These are phyloP conservation scores for Heliothis virescens DNA, from an alignment of 1,140 invertebrate genomes.

Conservation along the genomic window DNA sequence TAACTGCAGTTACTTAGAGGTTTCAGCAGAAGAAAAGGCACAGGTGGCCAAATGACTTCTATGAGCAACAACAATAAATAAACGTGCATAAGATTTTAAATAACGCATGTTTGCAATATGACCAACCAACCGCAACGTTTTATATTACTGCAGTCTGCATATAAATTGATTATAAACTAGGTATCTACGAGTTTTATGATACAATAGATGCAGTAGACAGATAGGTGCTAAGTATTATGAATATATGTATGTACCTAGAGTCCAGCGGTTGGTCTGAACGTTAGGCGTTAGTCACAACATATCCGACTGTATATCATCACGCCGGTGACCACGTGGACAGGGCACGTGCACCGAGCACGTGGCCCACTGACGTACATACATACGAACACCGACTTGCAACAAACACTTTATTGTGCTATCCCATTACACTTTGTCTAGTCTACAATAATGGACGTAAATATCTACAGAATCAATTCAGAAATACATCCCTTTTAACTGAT, in stretches of 20 bases:
- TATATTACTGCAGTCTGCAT: neutral
- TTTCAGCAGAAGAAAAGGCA: no score
- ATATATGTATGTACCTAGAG: neutral
- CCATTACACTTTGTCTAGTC: conserved; percentile 2
- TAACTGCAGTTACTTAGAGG: no score
- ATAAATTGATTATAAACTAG: neutral
- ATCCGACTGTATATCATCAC: conserved; percentile 23
- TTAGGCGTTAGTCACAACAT: conserved; percentile 2
- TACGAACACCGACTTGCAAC: conserved; percentile 3
- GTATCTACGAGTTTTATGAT: neutral
- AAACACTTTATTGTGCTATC: conserved; percentile 39
- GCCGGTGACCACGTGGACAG: conserved; percentile 5
- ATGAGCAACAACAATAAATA: neutral
- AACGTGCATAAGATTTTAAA: neutral
- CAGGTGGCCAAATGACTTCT: no score
- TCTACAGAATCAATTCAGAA: neutral
- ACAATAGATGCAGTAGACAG: neutral
- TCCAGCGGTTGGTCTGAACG: neutral
- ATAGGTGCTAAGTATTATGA: neutral
- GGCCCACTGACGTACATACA: conserved; percentile 19
- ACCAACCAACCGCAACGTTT: neutral
- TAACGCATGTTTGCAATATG: neutral
- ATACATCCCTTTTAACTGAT: neutral
- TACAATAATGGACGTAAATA: conserved; percentile 23
- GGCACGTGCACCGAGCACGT: conserved; percentile 30